Base-by-base conservation (phyloP, 2,113 vertebrate genomes). In the Carollia perspicillata region DNA sequence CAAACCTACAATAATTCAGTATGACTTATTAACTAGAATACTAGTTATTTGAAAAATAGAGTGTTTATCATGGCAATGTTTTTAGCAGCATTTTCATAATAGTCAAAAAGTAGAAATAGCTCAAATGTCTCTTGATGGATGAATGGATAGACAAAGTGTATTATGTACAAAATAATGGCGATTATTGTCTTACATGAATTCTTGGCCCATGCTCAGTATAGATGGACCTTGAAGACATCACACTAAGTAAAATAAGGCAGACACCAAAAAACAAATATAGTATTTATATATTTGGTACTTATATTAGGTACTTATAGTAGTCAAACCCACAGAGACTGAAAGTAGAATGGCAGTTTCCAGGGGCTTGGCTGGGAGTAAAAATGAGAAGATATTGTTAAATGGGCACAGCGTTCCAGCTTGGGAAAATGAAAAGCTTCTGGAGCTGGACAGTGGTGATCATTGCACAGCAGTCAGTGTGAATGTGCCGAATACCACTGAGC, bases 1-100 rank as follows among this genome's bases (percentile, higher is more conserved):
- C 20, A 96, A 97, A 97, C 75, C 89, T 97, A 88, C 97, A 95
- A 95, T 3, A 93, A 81, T 40, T 75, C 42, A 60, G 23, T 78
- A 37, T 53, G 53, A 3, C 94, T 95, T 58, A 89, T 83, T 90
- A 94, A 83, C 37, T 51, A 51, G 2, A 28, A 33, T 80, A 68
- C 58, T 22, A 44, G 92, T 81, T 92, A 30, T 51, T 4, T 90
- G 55, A 44, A 92, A 96, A 94, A 80, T 23, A 40, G 14, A 35
- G 3, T n/a, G 13, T 37, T 90, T 80, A 14, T 11, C 37, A 47
- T 23, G 3, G 16, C 3, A 58, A 33, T 80, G 3, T 60, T 85
- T 7, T 71, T 63, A 81, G 40, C n/a, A 65, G 12, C n/a, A 72
- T 81, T 51, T 17, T 42, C 30, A 60, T 53, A 79, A 78, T 5